Evolutionary conservation across 2,888 invertebrate genomes (phyloP), one percentile per base, ranked within the genome.

Genomic region (Diaphora mendica): DNA sequence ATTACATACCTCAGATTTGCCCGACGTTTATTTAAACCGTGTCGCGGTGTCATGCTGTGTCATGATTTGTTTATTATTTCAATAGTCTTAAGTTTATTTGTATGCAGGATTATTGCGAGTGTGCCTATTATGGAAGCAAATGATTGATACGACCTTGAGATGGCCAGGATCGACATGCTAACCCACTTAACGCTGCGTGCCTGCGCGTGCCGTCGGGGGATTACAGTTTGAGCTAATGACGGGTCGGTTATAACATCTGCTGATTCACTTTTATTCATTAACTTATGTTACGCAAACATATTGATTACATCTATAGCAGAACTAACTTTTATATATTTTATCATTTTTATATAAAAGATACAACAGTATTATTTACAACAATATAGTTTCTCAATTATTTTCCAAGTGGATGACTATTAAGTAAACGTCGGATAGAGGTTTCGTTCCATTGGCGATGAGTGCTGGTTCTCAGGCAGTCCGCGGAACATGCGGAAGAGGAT

Each of bases 151-250:
- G 94, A 91, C 94, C 94, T 94, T 94, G 92, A 82, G 83, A 85
- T 84, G 78, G 84, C 84, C 85, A 86, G 89, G 88, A 90, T 86
- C 88, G 91, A 89, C 93, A 93, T 88, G 89, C 86, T 93, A 93
- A 92, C 94, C 94, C 88, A 94, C 91, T 93, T 93, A 90, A 78
- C 81, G 85, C 78, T 85, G 88, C 95, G 93, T 95, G 94, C 88
- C 89, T 86, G 89, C 91, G 91, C 92, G 91, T 92, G 91, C 90
- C 87, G 83, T 76, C 84, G 80, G 84, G 84, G 90, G 93, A 94
- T 95, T 93, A 94, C 82, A 77, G 82, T 79, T 81, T 82, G 82
- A 82, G 79, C 88, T 91, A 90, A 90, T 88, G 87, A 89, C 85
- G 83, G 84, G 82, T 79, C 83, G 86, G 85, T 88, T 87, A 87